phyloP scores from a whole-genome alignment of 2,113 vertebrate genomes.

The Lagopus muta region DNA sequence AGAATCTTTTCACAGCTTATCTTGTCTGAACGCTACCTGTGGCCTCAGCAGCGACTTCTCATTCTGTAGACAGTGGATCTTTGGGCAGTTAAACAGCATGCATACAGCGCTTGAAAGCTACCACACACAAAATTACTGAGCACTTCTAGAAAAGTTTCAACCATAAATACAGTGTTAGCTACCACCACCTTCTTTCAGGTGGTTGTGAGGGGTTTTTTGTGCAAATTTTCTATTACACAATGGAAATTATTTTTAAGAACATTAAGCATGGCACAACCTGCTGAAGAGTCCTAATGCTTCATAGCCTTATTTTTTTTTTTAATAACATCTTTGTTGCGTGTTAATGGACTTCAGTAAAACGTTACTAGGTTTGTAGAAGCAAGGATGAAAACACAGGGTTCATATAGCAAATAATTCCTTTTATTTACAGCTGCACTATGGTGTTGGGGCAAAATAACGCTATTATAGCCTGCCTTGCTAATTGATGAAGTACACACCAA shows the following conservation, averaged over 20 bases:
- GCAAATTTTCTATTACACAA: neutral
- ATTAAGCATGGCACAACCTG: neutral
- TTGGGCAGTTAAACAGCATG: neutral
- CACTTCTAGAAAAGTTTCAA: neutral
- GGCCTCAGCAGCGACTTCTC: neutral
- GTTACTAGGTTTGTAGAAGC: neutral
- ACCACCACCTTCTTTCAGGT: neutral
- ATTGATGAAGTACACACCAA: neutral
- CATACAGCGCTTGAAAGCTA: neutral
- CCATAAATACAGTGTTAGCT: neutral
- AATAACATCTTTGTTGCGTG: neutral
- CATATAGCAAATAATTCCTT: neutral
- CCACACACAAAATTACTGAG: neutral
- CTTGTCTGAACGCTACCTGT: neutral
- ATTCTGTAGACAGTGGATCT: neutral
- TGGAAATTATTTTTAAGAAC: neutral
- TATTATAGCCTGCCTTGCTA: neutral
- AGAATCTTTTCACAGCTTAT: neutral
- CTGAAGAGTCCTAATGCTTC: neutral
- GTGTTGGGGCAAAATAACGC: neutral
- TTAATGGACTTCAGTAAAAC: neutral
- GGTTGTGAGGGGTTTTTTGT: accelerated
- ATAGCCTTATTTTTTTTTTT: neutral
- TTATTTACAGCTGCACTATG: neutral
- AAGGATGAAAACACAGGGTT: neutral